Evolutionary conservation across 2,113 vertebrate genomes (phyloP), one percentile per base, ranked within the genome.

Genomic region (Leucosticte australis): DNA sequence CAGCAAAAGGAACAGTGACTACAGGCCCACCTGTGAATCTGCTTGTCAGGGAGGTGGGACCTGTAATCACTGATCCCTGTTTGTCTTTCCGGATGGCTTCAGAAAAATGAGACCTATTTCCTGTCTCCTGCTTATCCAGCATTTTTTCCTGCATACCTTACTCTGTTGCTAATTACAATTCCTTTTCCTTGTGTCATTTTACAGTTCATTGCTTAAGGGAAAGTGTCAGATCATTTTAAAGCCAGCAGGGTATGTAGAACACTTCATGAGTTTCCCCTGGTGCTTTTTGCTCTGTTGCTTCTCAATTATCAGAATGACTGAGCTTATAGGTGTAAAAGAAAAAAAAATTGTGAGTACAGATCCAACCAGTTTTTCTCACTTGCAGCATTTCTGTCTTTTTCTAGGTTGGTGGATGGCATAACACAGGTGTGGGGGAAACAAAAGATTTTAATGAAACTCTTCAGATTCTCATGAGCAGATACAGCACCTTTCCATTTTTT

Each of bases 401-500:
- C 16, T 71, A 99, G 99, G 87, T 99, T 67, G 99, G 98, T 80
- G 99, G 99, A 49, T 99, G 99, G 99, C 75, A 94, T 18, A 93
- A 98, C 41, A 98, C 98, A 10, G 96, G 97, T 57, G 89, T 86
- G 46, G 97, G 97, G 97, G 98, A 98, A 91, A 76, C 77, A 59
- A 97, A 97, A 6, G 98, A 99, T 89, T 99, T 99, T 94, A 99
- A 99, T 97, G 92, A 96, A 92, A 99, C 98, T 42, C 98, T 99
- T 91, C 97, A 93, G 67, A 91, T 97, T 52, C 96, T 99, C 62
- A 99, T 99, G 99, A 98, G 98, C 92, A 98, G 97, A 86, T 99
- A 99, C 49, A 97, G 74, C 85, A 98, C 99, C 33, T 99, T 99
- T 84, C 99, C 99, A 6, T 99, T 99, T 97, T 99, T 99, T 96